A percentile compares a stretch with the other conserved stretches of the same genome.
Evolutionary conservation across 2,113 vertebrate genomes (phyloP).

Genomic region (Gorsachius goisagi): DNA sequence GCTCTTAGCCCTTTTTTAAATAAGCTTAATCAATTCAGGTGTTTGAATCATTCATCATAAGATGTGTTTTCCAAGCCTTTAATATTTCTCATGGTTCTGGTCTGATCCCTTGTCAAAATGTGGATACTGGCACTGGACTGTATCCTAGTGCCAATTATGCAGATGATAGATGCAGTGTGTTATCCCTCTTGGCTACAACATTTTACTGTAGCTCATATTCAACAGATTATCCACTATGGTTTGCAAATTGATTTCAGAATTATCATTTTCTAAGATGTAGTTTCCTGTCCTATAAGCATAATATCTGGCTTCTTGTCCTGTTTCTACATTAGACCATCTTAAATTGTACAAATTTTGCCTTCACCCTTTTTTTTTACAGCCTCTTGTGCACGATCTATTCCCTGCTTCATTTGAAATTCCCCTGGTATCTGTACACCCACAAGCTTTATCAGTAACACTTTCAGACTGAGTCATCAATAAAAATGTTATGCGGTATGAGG

Average conservation of each 20-base stretch:
- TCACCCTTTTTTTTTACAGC: not conserved
- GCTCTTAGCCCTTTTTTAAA: not conserved
- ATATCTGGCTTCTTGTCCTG: not conserved
- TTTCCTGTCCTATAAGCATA: not conserved
- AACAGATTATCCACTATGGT: not conserved
- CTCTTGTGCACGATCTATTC: not conserved
- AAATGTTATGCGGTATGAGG: not conserved
- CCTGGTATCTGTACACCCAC: conserved; percentile 3
- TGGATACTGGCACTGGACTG: not conserved
- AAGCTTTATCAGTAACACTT: not conserved
- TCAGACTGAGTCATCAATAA: conserved; percentile 33
- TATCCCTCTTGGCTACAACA: not conserved
- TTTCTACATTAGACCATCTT: not conserved
- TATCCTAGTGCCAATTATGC: not conserved
- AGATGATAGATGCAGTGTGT: not conserved
- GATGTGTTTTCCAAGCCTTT: not conserved
- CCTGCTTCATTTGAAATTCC: not conserved
- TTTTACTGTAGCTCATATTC: not conserved
- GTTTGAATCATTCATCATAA: not conserved
- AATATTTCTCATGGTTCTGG: not conserved
- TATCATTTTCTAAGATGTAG: not conserved
- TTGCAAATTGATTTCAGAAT: conserved; percentile 16
- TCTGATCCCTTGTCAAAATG: not conserved
- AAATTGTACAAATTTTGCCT: not conserved
- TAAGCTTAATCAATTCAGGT: not conserved